Evolutionary conservation across 2,113 vertebrate species (phyloP).

Genomic region (Tursiops truncatus): DNA sequence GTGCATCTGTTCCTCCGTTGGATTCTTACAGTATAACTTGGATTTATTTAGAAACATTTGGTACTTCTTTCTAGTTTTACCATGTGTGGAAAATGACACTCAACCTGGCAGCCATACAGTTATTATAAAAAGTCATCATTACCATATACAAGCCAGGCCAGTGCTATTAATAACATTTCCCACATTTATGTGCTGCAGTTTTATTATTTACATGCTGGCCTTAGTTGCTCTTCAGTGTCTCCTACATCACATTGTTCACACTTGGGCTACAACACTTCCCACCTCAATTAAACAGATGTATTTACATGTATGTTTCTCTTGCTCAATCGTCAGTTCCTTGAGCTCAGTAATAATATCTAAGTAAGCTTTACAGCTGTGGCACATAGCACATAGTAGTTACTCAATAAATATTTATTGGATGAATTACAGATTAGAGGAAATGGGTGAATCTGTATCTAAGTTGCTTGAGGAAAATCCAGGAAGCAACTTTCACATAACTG

Average conservation of each 20-base stretch:
- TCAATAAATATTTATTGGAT: conserved; percentile 8
- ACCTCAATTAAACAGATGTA: neutral
- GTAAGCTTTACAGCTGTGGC: neutral
- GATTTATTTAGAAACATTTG: neutral
- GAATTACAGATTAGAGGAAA: neutral
- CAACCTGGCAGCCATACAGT: neutral
- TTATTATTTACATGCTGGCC: neutral
- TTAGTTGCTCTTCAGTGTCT: neutral
- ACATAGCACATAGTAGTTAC: neutral
- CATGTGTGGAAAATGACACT: neutral
- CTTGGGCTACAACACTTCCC: neutral
- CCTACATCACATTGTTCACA: neutral
- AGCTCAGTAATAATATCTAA: neutral
- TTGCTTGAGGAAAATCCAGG: neutral
- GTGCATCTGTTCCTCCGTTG: neutral
- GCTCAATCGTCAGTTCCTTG: neutral
- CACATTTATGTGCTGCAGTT: neutral
- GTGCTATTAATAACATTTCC: neutral
- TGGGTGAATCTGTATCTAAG: neutral
- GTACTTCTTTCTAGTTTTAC: neutral
- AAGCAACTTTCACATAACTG: neutral
- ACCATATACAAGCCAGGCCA: neutral
- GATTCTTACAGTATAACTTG: neutral
- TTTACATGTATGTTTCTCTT: neutral
- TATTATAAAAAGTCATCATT: neutral